Evolutionary conservation across 2,113 vertebrate genomes (phyloP), one percentile per base, ranked within the genome.

Genomic region (Pandion haliaetus): DNA sequence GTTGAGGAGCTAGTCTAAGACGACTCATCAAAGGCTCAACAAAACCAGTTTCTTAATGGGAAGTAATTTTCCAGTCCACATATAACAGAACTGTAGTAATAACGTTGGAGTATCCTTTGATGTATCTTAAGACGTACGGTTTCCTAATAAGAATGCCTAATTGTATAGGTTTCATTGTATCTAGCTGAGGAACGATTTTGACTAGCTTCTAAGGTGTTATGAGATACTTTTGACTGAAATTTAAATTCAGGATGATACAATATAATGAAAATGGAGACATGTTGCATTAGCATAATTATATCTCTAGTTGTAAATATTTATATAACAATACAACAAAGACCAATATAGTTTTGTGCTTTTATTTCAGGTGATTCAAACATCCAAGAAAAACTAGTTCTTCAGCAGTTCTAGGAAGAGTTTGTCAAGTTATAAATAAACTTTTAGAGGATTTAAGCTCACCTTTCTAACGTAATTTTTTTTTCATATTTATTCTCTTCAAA

Each of bases 1-100:
- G 52, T 28, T 76, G 78, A 88, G 77, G 81, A 90, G 55, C 66
- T 65, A 55, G 55, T 82, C 62, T 77, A 63, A 88, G 47, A 81
- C 54, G 84, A 73, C 63, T 93, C 88, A 78, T 92, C 85, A 96
- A 93, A 92, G 76, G 67, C 67, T 92, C 67, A 52, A 82, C 59
- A 70, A 52, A 94, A 95, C 5, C 85, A 86, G 42, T 70, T 96
- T 86, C 79, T 95, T 96, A 94, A 90, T 92, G 90, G 77, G 81
- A 97, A 95, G 86, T 89, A 95, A 89, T 96, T 96, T 95, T 89
- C 80, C 91, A 86, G 76, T 95, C 91, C 88, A 26, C 36, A 17
- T 67, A 16, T 77, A 92, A 81, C 54, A 92, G 82, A 86, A 69
- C 65, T 3, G 5, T 79, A 95, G 77, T 54, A 72, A 55, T 58